phyloP scores from a whole-genome alignment of 2,113 vertebrate species.

The Microtus ochrogaster region DNA sequence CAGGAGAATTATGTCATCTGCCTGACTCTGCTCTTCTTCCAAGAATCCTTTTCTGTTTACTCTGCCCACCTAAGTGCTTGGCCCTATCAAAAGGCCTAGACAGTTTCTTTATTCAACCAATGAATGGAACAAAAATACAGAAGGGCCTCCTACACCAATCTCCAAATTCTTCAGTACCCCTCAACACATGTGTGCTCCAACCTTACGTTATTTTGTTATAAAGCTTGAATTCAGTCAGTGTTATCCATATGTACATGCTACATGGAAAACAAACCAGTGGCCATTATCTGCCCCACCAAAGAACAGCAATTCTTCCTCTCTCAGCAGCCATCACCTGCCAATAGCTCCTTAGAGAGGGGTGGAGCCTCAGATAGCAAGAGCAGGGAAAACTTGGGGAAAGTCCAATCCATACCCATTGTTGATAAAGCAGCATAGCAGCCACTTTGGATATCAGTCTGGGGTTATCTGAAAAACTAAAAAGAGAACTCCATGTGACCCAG shows the following conservation, averaged over 20 bases:
- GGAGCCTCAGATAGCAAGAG: background rate
- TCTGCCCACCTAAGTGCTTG: no score
- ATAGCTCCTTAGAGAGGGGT: background rate
- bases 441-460: background rate
- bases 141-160: background rate
- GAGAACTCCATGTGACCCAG: background rate
- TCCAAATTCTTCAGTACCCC: background rate
- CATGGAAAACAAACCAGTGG: background rate
- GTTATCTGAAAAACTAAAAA: background rate
- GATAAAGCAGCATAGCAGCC: background rate
- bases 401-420: background rate
- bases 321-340: background rate
- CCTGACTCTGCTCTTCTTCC: no score
- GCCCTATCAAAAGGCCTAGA: no score
- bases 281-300: background rate
- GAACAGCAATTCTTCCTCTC: background rate
- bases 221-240: background rate
- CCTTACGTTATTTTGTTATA: background rate
- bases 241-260: background rate
- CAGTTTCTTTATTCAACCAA: no score
- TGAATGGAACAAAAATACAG: no score
- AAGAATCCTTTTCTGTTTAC: no score
- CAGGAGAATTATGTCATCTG: no score
- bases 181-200: background rate
- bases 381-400: background rate